Conservation (phyloP, 2,888 invertebrate species). For the Drosophila birchii region DNA sequence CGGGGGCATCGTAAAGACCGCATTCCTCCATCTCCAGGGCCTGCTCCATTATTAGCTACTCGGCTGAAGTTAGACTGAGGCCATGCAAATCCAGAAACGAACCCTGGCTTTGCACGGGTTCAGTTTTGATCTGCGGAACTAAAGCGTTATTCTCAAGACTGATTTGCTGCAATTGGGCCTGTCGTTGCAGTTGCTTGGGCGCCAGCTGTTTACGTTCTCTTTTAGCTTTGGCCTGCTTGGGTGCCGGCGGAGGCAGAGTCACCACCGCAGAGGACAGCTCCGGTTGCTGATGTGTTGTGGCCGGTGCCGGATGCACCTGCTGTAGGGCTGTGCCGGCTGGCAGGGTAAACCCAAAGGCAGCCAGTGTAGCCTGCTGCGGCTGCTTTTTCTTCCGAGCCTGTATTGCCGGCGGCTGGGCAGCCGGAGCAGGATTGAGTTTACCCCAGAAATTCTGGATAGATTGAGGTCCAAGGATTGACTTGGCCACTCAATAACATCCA, state of each 20-base stretch:
- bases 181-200: constrained; percentile 81
- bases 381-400: constrained; percentile 69
- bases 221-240: constrained; percentile 72
- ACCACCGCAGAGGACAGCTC: constrained; percentile 46
- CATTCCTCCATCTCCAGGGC: constrained; percentile 84
- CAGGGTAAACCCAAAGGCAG: constrained; percentile 70
- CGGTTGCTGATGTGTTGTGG: constrained; percentile 18
- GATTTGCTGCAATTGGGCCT: constrained; percentile 26
- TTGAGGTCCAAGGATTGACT: no score
- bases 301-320: constrained; percentile 52
- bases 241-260: constrained; percentile 40
- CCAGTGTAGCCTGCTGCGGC: constrained; percentile 70
- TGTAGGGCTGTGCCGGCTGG: constrained; percentile 68
- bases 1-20: constrained; percentile 77
- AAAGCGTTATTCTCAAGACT: constrained; percentile 9
- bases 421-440: constrained; percentile 26
- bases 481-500: no score
- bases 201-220: constrained; percentile 79
- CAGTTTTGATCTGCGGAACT: constrained; percentile 66
- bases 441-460: no score
- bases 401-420: constrained; percentile 53
- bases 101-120: constrained; percentile 55
- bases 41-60: constrained; percentile 84
- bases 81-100: constrained; percentile 81
- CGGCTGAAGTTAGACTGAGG: constrained; percentile 83